Evolutionary conservation across 2,888 invertebrate species (phyloP), one percentile per base, ranked within the genome.

Genomic region (Cheilosia grossa): DNA sequence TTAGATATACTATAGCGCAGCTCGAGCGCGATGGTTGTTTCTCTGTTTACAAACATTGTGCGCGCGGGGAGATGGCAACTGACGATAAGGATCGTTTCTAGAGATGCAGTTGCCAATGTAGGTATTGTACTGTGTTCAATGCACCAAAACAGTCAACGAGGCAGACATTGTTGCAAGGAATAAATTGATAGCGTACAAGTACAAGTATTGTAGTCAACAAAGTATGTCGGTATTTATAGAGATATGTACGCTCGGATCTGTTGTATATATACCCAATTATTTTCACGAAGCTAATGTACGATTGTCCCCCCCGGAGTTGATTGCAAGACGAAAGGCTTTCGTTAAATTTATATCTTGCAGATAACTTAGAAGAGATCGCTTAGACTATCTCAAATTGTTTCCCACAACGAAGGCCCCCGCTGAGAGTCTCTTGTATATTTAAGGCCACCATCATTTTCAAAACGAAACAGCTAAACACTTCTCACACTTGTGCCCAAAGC

Each of bases 131-230:
- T 59, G 49, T 44, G 42, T 63, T 63, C 17, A 54, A 30, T 63
- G 51, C 7, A 54, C 21, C 53, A 53, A 44, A 21, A 63, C 63
- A 44, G 53, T 61, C 63, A 54, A 13, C 63, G 3, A 13, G 24
- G 44, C 27, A 49, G 17, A 63, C 73, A 73, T 63, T 63, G 63
- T 63, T 73, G 73, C 54, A 73, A 54, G 17, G 33, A 44, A 44
- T 17, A 2, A 44, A 44, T 44, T 44, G 44, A 44, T 44, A 44
- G n/a, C 7, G 44, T 44, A 7, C 44, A 44, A 44, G 44, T 44
- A 6, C 5, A 44, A 7, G 44, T 44, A 13, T 63, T 63, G 44
- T 44, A 5, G 6, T 44, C 73, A 73, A 63, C 63, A 54, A 63
- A 63, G 73, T 63, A 17, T 40, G 19, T 30, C 53, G 54, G 5